Base-by-base conservation (phyloP, 2,888 invertebrate species). In the Apodemia hepburni region DNA sequence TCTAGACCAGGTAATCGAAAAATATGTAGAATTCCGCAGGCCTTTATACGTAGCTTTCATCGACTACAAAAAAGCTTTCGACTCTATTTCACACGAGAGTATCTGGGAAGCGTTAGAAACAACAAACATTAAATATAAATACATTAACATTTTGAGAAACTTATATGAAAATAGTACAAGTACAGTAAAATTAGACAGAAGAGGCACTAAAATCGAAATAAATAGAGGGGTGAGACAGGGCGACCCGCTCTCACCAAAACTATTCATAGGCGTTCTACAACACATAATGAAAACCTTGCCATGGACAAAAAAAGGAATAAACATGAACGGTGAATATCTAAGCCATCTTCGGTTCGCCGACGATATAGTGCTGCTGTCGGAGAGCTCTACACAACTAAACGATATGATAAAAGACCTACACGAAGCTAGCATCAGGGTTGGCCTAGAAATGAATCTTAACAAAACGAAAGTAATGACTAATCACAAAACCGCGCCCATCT, bases 261-360 rank as follows among this genome's bases (percentile, higher is more conserved):
- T 68, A 22, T 65, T 66, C 38, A 64, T 68, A 64, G 63, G 65
- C 18, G 64, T 67, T 12, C 51, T 68, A 45, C 59, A 68, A 45
- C 29, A 65, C 29, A 33, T 62, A 42, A 65, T 68, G 63, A 18
- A 59, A 49, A 27, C 63, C 35, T 33, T 66, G 18, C 33, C 58
- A 29, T 70, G 65, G 68, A 61, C 60, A 0, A 63, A 64, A 12
- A 17, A 42, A 29, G 69, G 70, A 11, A 62, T 69, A 18, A 58
- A 51, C 12, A 65, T 70, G 11, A 61, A 68, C 38, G 67, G 67
- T 1, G 58, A 64, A 17, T 61, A 45, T 35, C 22, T 66, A 47
- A 64, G 58, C 18, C 60, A 69, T 22, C 49, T 66, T 4, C 63
- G 66, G 18, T 69, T 68, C 47, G 66, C 67, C 15, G 67, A 69